Conservation (phyloP, 2,888 invertebrate genomes). For the Leptarthrus brevirostris region DNA sequence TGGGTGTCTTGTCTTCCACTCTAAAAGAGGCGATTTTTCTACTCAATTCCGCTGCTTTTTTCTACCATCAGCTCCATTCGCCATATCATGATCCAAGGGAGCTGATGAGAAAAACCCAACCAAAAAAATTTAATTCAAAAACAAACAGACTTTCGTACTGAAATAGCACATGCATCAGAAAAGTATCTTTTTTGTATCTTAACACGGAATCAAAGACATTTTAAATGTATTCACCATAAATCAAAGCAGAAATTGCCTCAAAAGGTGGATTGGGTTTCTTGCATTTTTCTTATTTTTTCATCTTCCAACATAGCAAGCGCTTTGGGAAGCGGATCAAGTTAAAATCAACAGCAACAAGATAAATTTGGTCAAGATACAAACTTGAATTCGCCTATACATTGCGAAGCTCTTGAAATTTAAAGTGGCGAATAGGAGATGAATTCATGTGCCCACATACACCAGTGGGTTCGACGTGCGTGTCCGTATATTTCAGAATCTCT, state of each 20-base stretch:
- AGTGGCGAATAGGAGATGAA: slow-evolving; percentile 30
- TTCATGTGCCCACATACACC: slow-evolving; percentile 14
- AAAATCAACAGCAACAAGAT: slow-evolving; percentile 26
- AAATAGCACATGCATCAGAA: slow-evolving; percentile 39
- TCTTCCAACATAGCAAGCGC: not conserved
- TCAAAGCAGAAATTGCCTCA: slow-evolving; percentile 36
- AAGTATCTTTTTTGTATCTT: slow-evolving; percentile 39
- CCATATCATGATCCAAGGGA: slow-evolving; percentile 29
- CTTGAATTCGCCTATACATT: slow-evolving; percentile 13
- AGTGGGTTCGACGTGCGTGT: slow-evolving; percentile 24
- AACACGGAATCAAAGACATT: slow-evolving; percentile 45
- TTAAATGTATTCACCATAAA: slow-evolving; percentile 49
- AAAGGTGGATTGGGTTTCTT: slow-evolving; percentile 23
- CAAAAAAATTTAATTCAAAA: slow-evolving; percentile 43
- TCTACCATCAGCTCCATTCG: slow-evolving; percentile 4
- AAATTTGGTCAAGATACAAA: slow-evolving; percentile 12
- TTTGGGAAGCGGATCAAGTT: not conserved
- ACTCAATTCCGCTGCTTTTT: slow-evolving; percentile 40
- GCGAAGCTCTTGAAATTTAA: slow-evolving; percentile 20
- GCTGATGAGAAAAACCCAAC: slow-evolving; percentile 8
- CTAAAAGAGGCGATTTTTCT: slow-evolving; percentile 49
- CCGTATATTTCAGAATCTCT: slow-evolving; percentile 7
- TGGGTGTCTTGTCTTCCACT: slow-evolving; percentile 49
- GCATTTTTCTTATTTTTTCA: not conserved
- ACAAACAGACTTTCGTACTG: slow-evolving; percentile 41